Evolutionary conservation across 2,113 vertebrate species (phyloP), one percentile per base, ranked within the genome.

Genomic region (Cairina moschata): DNA sequence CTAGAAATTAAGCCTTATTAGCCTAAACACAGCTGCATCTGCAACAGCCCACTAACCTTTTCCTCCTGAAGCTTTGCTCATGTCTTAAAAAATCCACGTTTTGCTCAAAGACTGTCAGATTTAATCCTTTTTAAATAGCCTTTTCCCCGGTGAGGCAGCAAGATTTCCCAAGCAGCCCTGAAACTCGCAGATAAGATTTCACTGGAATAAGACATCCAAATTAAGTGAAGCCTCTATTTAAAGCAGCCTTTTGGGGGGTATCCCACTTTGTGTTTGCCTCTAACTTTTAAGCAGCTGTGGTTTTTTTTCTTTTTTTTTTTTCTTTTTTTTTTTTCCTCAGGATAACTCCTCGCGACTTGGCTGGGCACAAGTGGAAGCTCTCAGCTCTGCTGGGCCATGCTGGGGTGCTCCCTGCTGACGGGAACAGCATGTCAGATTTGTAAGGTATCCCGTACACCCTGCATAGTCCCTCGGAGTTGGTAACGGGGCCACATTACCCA

Each of bases 91-190:
- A 96, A 96, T 83, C 65, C 69, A 88, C 92, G 20, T 96, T 91
- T 80, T 6, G 1, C 52, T 63, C 31, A 78, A 60, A 90, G 80
- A 54, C 88, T 93, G 92, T 92, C 92, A 94, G 77, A 81, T 94
- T 94, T 91, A 96, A 96, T 95, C 90, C 93, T 96, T 95, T 95
- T 95, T 66, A 97, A 97, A 95, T 95, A 96, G 72, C 69, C 69
- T 92, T 91, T 80, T 95, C 96, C 83, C 90, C 59, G 65, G 85
- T 48, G 93, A 94, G 83, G 83, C 85, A 81, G 94, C 65, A 67
- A 90, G 88, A 91, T 93, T 86, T 94, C 90, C 75, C 87, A 93
- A 72, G 93, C 90, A 95, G 71, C 79, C 73, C 90, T 83, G 90
- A 75, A 91, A 96, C 81, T 72, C 69, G 58, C 55, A 82, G 96